Evolutionary conservation across 2,888 invertebrate genomes (phyloP), one percentile per base, ranked within the genome.

Genomic region (Ametastegia equiseti): DNA sequence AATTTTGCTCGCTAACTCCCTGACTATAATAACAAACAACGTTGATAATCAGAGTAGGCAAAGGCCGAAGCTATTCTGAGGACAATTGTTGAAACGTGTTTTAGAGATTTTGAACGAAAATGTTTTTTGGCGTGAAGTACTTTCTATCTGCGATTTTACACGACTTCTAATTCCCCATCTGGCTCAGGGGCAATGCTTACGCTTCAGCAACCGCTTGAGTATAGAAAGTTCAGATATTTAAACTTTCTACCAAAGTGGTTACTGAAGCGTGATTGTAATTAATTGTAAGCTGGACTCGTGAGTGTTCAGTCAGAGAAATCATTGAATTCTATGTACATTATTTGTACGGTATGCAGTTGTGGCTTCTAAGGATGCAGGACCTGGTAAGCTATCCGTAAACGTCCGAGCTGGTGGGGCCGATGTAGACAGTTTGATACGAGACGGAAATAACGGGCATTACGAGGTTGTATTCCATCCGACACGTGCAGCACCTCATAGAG

Each of bases 391-490:
- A 7, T 95, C 96, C 0, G 97, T 97, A 0, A 93, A 95, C 65
- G 97, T 98, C 30, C 95, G 95, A 83, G 96, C 97, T 85, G 97
- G 96, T 36, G 96, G 97, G 2, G 94, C 94, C 42, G 95, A 96
- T 84, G 97, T 98, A 4, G 96, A 97, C 33, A 97, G 97, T 90
- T 94, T 96, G 83, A 95, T 98, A 83, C 93, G 97, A 27, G 95
- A 96, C 81, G 94, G 94, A 81, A 94, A 95, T 67, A 95, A 95
- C 85, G 95, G 96, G 39, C 93, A 96, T 80, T 96, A 96, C 92
- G 97, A 97, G 92, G 95, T 97, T 39, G 95, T 96, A 82, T 98
- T 98, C 92, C 97, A 97, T 90, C 98, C 98, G 0, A 95, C 96
- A 0, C 93, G 96, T 54, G 96, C 97, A 1, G 97, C 98, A 30